A percentile compares a stretch with the other conserved stretches of the same genome.
Conservation (phyloP, 2,113 vertebrate genomes). For the Syrrhaptes paradoxus region DNA sequence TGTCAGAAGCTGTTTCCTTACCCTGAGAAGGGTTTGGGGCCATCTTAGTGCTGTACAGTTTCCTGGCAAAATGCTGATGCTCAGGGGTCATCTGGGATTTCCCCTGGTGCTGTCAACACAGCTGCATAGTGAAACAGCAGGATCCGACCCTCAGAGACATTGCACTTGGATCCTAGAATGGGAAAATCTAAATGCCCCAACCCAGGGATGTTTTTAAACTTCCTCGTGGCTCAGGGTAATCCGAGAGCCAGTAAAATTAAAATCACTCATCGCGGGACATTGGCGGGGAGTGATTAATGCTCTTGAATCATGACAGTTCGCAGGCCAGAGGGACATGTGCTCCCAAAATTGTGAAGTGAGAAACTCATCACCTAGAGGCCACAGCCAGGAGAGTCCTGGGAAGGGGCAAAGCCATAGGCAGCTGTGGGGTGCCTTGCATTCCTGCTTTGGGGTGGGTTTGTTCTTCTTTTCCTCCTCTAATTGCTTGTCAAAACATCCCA, state of each 20-base stretch:
- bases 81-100: neutral
- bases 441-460: neutral
- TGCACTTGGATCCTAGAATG: neutral
- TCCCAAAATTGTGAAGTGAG: constrained; percentile 39
- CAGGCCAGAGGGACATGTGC: neutral
- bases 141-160: rapidly evolving
- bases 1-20: neutral
- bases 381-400: neutral
- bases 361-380: neutral
- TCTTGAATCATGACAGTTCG: neutral
- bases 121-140: neutral
- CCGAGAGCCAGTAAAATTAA: neutral
- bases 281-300: neutral
- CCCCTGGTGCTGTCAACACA: neutral
- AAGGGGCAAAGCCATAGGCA: neutral
- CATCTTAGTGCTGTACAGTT: rapidly evolving
- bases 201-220: neutral
- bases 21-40: neutral
- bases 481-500: neutral
- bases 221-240: neutral
- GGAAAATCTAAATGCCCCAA: neutral
- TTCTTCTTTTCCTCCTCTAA: neutral
- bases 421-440: neutral
- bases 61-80: neutral
- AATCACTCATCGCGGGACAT: neutral